phyloP scores from a whole-genome alignment of 2,113 vertebrate genomes.

The Calonectris borealis region DNA sequence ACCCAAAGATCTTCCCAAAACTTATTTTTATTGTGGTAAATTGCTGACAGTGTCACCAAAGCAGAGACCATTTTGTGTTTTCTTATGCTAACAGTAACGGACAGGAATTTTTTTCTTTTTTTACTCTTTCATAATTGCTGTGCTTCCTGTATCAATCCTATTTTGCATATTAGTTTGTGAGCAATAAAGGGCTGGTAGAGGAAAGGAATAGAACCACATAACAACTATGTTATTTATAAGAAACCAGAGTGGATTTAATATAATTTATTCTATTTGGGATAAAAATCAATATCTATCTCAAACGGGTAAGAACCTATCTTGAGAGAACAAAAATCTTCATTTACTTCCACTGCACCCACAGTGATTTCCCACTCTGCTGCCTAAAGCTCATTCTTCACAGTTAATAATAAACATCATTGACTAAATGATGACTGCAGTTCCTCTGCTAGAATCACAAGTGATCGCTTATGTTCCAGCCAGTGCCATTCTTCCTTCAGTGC shows the following conservation, averaged over 20 bases:
- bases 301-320: background rate
- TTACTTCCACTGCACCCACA: background rate
- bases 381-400: constrained; percentile 34
- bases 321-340: constrained; percentile 23
- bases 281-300: background rate
- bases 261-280: background rate
- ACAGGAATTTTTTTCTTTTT: background rate
- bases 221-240: background rate
- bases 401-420: constrained; percentile 50
- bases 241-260: background rate
- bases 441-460: background rate
- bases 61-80: background rate
- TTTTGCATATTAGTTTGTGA: background rate
- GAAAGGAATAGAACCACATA: background rate
- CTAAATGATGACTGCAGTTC: constrained; percentile 36
- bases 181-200: background rate
- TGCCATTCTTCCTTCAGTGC: background rate
- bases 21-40: background rate
- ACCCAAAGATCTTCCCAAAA: background rate
- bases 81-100: background rate
- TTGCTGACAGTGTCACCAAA: background rate
- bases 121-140: background rate
- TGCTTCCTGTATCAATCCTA: background rate
- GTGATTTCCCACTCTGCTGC: background rate
- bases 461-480: background rate